Percentiles rank a stretch among this genome's conserved stretches.
These are phyloP conservation scores for Portevinia maculata DNA, from an alignment of 2,888 invertebrate species.

Conservation along the genomic window DNA sequence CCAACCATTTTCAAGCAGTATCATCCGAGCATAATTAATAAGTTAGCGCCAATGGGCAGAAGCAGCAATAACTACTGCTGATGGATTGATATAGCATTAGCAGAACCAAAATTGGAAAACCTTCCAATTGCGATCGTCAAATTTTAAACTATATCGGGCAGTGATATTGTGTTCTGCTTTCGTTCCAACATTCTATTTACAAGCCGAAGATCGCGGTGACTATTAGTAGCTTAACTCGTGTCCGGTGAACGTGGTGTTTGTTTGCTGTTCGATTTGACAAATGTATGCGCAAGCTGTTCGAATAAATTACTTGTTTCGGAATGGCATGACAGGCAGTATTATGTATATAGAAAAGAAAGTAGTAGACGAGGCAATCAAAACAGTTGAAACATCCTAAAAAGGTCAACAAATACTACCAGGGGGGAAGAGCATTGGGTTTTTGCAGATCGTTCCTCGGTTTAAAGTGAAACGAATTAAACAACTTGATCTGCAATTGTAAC, in stretches of 20 bases:
- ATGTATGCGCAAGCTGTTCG: conserved; percentile 60
- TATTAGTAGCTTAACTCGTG: conserved; percentile 38
- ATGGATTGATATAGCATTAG: conserved; percentile 35
- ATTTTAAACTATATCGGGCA: conserved; percentile 34
- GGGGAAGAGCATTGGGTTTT: not conserved
- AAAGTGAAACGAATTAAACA: conserved; percentile 46
- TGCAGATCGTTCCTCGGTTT: conserved; percentile 31
- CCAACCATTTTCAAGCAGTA: conserved; percentile 43
- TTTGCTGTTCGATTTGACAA: conserved; percentile 31
- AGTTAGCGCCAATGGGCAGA: conserved; percentile 44
- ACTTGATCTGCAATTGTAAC: conserved; percentile 29
- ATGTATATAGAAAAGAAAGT: conserved; percentile 71
- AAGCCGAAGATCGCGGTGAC: conserved; percentile 18
- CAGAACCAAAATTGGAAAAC: conserved; percentile 38
- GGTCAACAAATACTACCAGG: not conserved
- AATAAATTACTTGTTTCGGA: conserved; percentile 45
- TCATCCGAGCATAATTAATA: conserved; percentile 49
- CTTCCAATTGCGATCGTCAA: conserved; percentile 49
- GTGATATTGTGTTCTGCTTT: conserved; percentile 35
- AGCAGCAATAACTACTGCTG: not conserved
- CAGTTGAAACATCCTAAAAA: conserved; percentile 33
- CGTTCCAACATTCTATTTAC: conserved; percentile 35
- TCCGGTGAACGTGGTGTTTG: conserved; percentile 28
- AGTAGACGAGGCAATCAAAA: conserved; percentile 22
- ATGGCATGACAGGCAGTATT: conserved; percentile 32